Base-by-base conservation (phyloP, 2,888 invertebrate species). In the Alcis repandata region DNA sequence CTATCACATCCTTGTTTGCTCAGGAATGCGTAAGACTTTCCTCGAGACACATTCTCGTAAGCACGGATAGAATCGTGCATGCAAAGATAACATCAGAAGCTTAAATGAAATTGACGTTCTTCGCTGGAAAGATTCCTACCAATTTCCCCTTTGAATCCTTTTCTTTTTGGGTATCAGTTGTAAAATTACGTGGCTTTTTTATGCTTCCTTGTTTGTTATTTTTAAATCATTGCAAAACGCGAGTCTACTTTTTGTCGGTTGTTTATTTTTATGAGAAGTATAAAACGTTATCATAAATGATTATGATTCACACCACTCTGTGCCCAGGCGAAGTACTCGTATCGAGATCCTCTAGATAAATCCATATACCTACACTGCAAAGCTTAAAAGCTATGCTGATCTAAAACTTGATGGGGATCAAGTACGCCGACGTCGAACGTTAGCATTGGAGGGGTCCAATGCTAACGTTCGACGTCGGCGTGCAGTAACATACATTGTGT, bases 71-170 rank as follows among this genome's bases (percentile, higher is more conserved):
- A 70, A 75, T 73, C 72, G 68, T 69, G 68, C 73, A 71, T 68
- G 68, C 70, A 73, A 72, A 78, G 71, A 73, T 70, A 77, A 78
- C 74, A 78, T 74, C 67, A 66, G 67, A 72, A 67, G 74, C 71
- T 77, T 73, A 73, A 75, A 72, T 69, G 71, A 68, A 71, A 69
- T 64, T 59, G 67, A 67, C 63, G 63, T 52, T 60, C 13, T 48
- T 46, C 57, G 64, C 58, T 61, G 43, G 46, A 36, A 40, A 32
- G 32, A 32, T 53, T 51, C 41, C 22, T 20, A 11, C 8, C 13
- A 8, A 51, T 51, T 36, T 57, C 10, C 45, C 41, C 52, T 48
- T 51, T 32, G 27, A 52, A 38, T 40, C 8, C 38, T n/a, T 43
- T 51, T 19, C 13, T 48, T 20, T 57, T 45, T 52, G 1, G 43